phyloP scores from a whole-genome alignment of 2,113 vertebrate genomes.

The Gorilla gorilla region DNA sequence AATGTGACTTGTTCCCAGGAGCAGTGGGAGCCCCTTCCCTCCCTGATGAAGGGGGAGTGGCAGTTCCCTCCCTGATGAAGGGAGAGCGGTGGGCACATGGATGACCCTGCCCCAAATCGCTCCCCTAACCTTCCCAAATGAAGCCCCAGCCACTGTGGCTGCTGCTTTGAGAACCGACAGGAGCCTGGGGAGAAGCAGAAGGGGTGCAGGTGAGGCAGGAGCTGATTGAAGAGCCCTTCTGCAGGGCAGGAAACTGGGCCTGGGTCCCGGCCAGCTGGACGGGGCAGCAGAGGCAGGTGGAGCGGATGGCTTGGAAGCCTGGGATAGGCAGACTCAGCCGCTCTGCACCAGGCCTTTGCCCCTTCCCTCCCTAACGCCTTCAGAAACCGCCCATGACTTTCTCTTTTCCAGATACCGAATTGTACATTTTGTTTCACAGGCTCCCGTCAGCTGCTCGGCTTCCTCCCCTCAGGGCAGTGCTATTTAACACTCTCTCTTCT shows the following conservation, averaged over 20 bases:
- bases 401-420: background rate
- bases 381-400: too few species aligned
- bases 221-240: accelerated
- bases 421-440: too few species aligned
- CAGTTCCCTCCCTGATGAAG: background rate
- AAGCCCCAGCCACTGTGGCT: background rate
- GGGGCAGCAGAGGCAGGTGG: background rate
- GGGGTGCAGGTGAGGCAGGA: background rate
- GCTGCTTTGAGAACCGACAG: too few species aligned
- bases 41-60: background rate
- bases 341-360: background rate
- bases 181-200: too few species aligned
- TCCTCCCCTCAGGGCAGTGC: background rate
- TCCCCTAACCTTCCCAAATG: background rate
- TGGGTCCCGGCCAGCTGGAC: background rate
- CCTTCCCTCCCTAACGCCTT: accelerated
- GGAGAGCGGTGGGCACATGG: background rate
- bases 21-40: background rate
- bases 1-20: background rate
- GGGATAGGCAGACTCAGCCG: background rate
- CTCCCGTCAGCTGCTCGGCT: background rate
- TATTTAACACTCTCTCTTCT: background rate
- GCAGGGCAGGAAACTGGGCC: background rate
- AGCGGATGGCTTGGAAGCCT: too few species aligned
- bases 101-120: background rate